Base-by-base conservation (phyloP, 2,888 invertebrate genomes). In the Clusia tigrina region DNA sequence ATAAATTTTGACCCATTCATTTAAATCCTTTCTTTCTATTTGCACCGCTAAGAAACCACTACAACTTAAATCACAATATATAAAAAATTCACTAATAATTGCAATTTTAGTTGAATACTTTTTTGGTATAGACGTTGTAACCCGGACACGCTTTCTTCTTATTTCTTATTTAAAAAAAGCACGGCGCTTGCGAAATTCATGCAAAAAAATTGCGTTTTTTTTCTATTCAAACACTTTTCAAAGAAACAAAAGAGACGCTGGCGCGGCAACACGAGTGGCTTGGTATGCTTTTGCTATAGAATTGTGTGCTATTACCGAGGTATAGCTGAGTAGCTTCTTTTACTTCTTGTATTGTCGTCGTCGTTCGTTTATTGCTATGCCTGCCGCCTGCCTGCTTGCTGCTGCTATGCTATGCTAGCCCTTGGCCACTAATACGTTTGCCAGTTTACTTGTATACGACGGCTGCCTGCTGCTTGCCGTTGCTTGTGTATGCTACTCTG, bases 381-480 rank as follows among this genome's bases (percentile, higher is more conserved):
- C 48, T 48, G 18, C 32, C 22, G 48, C 67, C 65, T 68, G 68
- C 67, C 62, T 69, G 67, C 67, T n/a, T n/a, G n/a, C 67, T 67
- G 60, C 62, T 64, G 60, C 64, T 64, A 63, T 53, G 60, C 64
- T 61, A 63, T 58, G 76, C 77, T 78, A 77, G 78, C 78, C 78
- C 78, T 78, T 78, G 78, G 77, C 72, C 76, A 78, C 78, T 74
- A 76, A 72, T 69, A 71, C 71, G 67, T 68, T 69, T 69, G 68
- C 68, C 71, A 17, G 22, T 48, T 55, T 51, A 46, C 58, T 60
- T 59, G 55, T 26, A 60, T 53, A 57, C 55, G 51, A 60, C 58
- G 54, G 42, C 12, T 42, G n/a, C n/a, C 12, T n/a, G 12, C 42
- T 42, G 42, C 42, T 42, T 10, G 42, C 42, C 42, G n/a, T 32